Evolutionary conservation across 2,888 invertebrate genomes (phyloP).

Genomic region (Pterostichus niger): DNA sequence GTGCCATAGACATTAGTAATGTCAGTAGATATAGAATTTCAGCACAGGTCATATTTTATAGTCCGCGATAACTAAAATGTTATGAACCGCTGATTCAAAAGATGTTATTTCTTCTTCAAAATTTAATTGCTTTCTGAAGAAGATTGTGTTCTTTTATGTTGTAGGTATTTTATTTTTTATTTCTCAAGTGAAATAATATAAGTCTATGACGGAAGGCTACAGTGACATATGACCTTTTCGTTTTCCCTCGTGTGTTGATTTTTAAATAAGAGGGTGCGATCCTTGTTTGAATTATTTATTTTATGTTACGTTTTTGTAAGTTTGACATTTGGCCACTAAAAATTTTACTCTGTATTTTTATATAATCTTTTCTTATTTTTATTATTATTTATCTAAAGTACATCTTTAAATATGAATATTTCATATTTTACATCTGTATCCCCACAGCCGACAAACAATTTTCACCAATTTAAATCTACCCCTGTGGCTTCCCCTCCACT

Average conservation of each 20-base stretch:
- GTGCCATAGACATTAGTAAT: no score
- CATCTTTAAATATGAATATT: background rate
- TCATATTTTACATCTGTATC: background rate
- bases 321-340: background rate
- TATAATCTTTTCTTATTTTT: background rate
- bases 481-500: no score
- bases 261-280: slow-evolving; percentile 18
- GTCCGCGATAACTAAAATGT: no score
- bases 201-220: background rate
- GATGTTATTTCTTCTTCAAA: background rate
- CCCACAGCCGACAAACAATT: no score
- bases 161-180: no score
- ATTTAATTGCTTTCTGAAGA: background rate
- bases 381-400: background rate
- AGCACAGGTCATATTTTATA: no score
- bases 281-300: slow-evolving; percentile 25
- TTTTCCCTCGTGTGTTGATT: slow-evolving; percentile 21
- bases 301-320: background rate
- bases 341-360: background rate
- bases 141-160: no score
- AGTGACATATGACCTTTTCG: slow-evolving; percentile 26
- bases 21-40: no score
- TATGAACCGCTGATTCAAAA: background rate
- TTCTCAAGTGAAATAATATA: background rate
- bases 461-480: no score